These are phyloP conservation scores for Cheilosia soror DNA, from an alignment of 2,888 invertebrate species.

Conservation along the genomic window DNA sequence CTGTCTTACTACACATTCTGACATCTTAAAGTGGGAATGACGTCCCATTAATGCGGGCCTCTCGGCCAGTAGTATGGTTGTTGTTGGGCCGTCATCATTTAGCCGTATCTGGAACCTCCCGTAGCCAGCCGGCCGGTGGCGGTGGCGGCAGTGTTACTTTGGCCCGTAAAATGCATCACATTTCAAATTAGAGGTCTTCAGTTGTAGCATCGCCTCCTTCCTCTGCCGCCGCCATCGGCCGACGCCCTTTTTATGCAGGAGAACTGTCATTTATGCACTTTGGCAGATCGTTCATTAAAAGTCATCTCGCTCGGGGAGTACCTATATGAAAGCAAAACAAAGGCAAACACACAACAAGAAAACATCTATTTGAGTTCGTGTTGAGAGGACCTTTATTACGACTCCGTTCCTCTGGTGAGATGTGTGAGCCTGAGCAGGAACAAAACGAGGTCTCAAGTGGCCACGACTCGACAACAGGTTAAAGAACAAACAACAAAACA, in stretches of 20 bases:
- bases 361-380: conserved; percentile 63
- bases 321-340: conserved; percentile 19
- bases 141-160: conserved; percentile 29
- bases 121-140: conserved; percentile 48
- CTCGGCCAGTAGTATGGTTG: conserved; percentile 24
- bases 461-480: conserved; percentile 60
- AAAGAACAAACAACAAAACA: conserved; percentile 10
- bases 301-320: conserved; percentile 27
- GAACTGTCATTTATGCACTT: conserved; percentile 74
- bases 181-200: conserved; percentile 73
- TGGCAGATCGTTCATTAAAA: conserved; percentile 73
- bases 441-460: conserved; percentile 66
- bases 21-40: conserved; percentile 82
- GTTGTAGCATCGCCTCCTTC: conserved; percentile 15
- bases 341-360: conserved; percentile 39
- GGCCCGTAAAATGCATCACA: conserved; percentile 71
- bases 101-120: conserved; percentile 61
- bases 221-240: background rate
- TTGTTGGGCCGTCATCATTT: conserved; percentile 46
- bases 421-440: conserved; percentile 37
- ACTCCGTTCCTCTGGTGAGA: conserved; percentile 27
- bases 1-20: conserved; percentile 77
- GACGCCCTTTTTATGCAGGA: conserved; percentile 16
- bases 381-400: conserved; percentile 63
- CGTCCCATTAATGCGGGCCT: conserved; percentile 81